Evolutionary conservation across 64 coral and sea anemone genomes (phyloP).

Genomic region (Actinia equina): DNA sequence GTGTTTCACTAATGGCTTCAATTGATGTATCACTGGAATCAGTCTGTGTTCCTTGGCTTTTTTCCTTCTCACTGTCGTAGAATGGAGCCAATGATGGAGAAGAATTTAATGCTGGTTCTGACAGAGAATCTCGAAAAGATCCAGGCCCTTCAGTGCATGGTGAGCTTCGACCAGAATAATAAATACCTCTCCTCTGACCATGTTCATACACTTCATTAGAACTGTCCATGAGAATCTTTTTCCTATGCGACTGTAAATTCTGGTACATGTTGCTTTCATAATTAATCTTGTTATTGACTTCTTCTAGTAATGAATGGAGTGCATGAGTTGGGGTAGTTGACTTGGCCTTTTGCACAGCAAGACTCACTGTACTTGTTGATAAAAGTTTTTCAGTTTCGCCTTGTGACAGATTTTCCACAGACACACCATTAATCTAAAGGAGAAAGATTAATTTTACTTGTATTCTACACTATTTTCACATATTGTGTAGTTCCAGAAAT

Average conservation of each 20-base stretch:
- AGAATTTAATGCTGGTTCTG: conserved; percentile 72
- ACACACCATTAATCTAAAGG: conserved; percentile 77
- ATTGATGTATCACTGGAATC: conserved; percentile 80
- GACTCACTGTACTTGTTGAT: conserved; percentile 67
- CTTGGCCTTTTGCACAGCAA: conserved; percentile 62
- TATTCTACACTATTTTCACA: not conserved
- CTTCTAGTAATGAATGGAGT: conserved; percentile 75
- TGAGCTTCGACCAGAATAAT: conserved; percentile 58
- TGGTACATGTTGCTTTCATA: conserved; percentile 67
- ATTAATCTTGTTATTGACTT: conserved; percentile 81
- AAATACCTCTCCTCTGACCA: conserved; percentile 33
- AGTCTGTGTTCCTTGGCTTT: conserved; percentile 70
- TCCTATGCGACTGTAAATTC: conserved; percentile 29
- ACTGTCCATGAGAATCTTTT: conserved; percentile 42
- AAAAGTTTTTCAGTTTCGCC: conserved; percentile 76
- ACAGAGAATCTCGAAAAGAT: conserved; percentile 66
- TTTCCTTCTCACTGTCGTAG: conserved; percentile 63
- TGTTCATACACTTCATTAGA: conserved; percentile 31
- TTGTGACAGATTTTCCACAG: conserved; percentile 76
- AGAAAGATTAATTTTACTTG: not conserved
- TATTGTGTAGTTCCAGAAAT: not conserved
- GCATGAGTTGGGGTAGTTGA: conserved; percentile 45
- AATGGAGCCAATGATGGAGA: conserved; percentile 77
- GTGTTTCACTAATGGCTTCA: conserved; percentile 3
- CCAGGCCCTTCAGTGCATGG: conserved; percentile 45